Conservation (phyloP, 1,140 invertebrate species). For the Grapholita molesta region DNA sequence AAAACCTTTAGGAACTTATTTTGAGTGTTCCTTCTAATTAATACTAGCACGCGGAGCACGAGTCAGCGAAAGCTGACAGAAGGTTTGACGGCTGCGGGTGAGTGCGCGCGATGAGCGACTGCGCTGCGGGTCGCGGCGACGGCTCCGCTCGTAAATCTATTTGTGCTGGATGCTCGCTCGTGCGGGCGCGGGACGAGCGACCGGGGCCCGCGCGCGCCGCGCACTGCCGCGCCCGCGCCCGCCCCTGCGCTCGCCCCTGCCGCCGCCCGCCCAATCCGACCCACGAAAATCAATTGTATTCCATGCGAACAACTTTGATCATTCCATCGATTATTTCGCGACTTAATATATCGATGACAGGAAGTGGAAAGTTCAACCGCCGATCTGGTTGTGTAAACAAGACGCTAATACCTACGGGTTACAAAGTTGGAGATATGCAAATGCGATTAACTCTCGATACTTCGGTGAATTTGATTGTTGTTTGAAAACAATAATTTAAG, state of each 20-base stretch:
- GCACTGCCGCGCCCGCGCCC: slow-evolving; percentile 45
- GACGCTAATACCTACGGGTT: not conserved
- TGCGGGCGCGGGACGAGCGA: slow-evolving; percentile 39
- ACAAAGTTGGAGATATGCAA: slow-evolving; percentile 2
- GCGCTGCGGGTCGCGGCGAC: slow-evolving; percentile 25
- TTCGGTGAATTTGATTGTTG: not conserved
- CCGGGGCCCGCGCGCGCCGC: slow-evolving; percentile 51
- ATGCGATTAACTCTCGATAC: not conserved
- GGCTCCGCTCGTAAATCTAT: slow-evolving; percentile 14
- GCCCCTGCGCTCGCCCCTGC: slow-evolving; percentile 24
- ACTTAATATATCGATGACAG: not conserved
- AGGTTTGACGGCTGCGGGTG: not conserved
- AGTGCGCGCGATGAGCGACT: slow-evolving; percentile 18
- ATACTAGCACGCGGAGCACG: not conserved
- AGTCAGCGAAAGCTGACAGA: not conserved
- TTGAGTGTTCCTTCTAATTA: not conserved
- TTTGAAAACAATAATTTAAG: slow-evolving; percentile 11
- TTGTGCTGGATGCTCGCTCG: slow-evolving; percentile 17
- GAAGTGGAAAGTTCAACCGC: not conserved
- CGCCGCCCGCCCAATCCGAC: slow-evolving; percentile 20
- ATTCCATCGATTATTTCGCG: slow-evolving; percentile 12
- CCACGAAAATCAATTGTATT: slow-evolving; percentile 5
- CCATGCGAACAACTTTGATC: slow-evolving; percentile 4
- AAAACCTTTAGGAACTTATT: not conserved
- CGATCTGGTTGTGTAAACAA: not conserved